Evolutionary conservation across 2,797 vertebrate genomes (phyloP).

Genomic region (Notolepis coatsorum): DNA sequence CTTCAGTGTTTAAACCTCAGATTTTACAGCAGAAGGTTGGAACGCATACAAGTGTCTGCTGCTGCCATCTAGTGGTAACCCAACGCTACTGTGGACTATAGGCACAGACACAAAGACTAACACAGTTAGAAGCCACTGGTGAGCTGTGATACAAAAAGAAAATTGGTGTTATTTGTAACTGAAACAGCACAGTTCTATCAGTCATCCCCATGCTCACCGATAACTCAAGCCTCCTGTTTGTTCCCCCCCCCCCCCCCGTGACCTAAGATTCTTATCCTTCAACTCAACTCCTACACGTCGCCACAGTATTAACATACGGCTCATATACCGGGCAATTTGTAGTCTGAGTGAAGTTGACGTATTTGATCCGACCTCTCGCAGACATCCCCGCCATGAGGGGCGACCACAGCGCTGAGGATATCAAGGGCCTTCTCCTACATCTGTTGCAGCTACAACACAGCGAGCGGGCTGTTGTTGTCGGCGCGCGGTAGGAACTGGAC

Average conservation of each 20-base stretch:
- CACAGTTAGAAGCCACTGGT: background rate
- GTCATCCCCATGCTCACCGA: background rate
- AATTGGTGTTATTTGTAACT: background rate
- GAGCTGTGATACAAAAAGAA: constrained; percentile 5
- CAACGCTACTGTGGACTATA: constrained; percentile 25
- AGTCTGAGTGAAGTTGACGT: constrained; percentile 37
- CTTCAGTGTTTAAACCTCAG: constrained; percentile 26
- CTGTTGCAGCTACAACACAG: constrained; percentile 23
- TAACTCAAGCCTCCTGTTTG: too few species aligned
- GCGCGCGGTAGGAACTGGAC: constrained; percentile 42
- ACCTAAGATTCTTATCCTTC: background rate
- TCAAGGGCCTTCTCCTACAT: constrained; percentile 36
- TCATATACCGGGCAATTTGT: background rate
- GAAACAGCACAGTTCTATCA: background rate
- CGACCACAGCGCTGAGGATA: constrained; percentile 49
- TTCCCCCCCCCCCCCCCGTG: too few species aligned
- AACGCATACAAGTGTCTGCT: constrained; percentile 48
- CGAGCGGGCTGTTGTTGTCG: constrained; percentile 15
- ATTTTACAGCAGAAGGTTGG: constrained; percentile 34
- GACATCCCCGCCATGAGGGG: constrained; percentile 47
- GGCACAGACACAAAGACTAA: background rate
- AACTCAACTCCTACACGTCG: background rate
- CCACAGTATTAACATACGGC: constrained; percentile 7
- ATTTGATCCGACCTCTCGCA: constrained; percentile 39
- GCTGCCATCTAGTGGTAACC: constrained; percentile 81